Evolutionary conservation across 2,888 invertebrate species (phyloP), one percentile per base, ranked within the genome.

Genomic region (Pseudococcus longispinus): DNA sequence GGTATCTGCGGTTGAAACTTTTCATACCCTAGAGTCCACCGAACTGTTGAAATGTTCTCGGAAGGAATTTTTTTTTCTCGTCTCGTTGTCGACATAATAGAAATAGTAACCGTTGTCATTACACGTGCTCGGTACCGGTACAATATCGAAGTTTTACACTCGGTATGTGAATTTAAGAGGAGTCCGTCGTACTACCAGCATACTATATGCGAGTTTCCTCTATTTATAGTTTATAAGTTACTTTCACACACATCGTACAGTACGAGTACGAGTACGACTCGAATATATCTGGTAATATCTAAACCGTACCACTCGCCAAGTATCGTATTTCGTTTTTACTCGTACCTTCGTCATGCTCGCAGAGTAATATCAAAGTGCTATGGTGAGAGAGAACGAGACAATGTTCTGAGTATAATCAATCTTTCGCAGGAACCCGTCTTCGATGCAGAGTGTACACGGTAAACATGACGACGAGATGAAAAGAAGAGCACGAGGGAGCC

Each of bases 171-270:
- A 70, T 70, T 70, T 70, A 70, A 70, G 70, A 15, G 9, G 70
- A 15, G 29, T 70, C 29, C 29, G 26, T 29, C 70, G 70, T 70
- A 29, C 2, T 29, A 5, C 15, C n/a, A n/a, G 51, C 9, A 23
- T 23, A n/a, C n/a, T n/a, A 60, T 23, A 60, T 60, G 60, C 60
- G 23, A 15, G 70, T 70, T 70, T 70, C 70, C 70, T 70, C 70
- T 70, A 70, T 70, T 70, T 70, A 70, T 70, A 70, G 70, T 70
- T 29, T 70, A 29, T 29, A 29, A 70, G 70, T 11, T 70, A 70
- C 70, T 70, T 70, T 70, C 70, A 70, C 70, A 70, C 70, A 70
- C 70, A 70, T 29, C 60, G 60, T 60, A n/a, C n/a, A n/a, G n/a
- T n/a, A n/a, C n/a, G n/a, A n/a, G n/a, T n/a, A 29, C 70, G 29